Percentiles rank a stretch among this genome's conserved stretches.
These are phyloP conservation scores for Ichneumoninae sp. DNA, from an alignment of 2,888 invertebrate species.

Conservation along the genomic window DNA sequence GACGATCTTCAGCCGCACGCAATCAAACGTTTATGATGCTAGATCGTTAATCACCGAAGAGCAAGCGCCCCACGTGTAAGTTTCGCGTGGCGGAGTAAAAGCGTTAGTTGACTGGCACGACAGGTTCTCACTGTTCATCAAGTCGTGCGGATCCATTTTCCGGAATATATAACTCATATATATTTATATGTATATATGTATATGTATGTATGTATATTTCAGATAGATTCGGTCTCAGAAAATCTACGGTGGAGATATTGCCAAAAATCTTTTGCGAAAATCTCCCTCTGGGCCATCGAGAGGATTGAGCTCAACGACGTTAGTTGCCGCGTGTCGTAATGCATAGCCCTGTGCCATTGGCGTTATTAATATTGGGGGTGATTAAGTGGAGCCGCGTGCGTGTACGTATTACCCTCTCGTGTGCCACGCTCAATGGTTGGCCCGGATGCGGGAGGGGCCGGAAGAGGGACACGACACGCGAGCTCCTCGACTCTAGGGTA, in stretches of 20 bases:
- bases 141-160: conserved; percentile 61
- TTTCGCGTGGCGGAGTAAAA: conserved; percentile 35
- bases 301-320: conserved; percentile 56
- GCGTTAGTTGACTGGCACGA: conserved; percentile 72
- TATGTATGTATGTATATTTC: neutral
- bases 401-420: conserved; percentile 29
- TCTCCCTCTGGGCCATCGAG: conserved; percentile 22
- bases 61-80: conserved; percentile 45
- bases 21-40: conserved; percentile 60
- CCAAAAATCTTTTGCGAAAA: conserved; percentile 63
- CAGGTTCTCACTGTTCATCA: conserved; percentile 71
- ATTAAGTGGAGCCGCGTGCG: conserved; percentile 82
- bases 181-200: conserved; percentile 17
- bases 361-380: conserved; percentile 82
- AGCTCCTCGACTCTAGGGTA: neutral
- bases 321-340: conserved; percentile 67
- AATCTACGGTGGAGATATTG: conserved; percentile 54
- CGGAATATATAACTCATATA: conserved; percentile 59
- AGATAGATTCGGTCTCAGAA: conserved; percentile 55
- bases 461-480: conserved; percentile 14
- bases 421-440: conserved; percentile 69
- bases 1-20: conserved; percentile 26
- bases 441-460: conserved; percentile 55
- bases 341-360: conserved; percentile 65
- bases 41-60: conserved; percentile 69